Evolutionary conservation across 1,140 invertebrate genomes (phyloP).

Genomic region (Battus philenor): DNA sequence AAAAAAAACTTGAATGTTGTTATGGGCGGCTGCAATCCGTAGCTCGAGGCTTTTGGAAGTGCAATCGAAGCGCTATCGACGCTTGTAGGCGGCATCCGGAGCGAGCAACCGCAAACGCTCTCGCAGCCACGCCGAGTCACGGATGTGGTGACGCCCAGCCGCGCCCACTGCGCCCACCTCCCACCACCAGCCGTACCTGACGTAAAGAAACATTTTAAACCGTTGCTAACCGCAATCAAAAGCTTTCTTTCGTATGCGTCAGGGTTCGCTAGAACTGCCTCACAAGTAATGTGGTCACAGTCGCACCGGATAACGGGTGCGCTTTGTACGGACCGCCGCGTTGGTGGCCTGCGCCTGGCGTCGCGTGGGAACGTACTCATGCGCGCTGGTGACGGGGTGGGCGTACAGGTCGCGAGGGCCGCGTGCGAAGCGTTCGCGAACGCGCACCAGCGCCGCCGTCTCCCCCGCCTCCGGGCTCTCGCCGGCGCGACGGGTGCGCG

Average conservation of each 20-base stretch:
- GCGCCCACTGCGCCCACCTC: slow-evolving; percentile 9
- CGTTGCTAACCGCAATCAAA: too few species aligned
- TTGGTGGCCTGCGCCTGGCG: too few species aligned
- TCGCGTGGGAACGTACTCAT: slow-evolving; percentile 23
- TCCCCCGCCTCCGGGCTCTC: slow-evolving; percentile 15
- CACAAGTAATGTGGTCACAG: too few species aligned
- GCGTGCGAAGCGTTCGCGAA: slow-evolving; percentile 20
- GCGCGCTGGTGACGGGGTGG: slow-evolving; percentile 24
- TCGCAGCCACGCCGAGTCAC: slow-evolving; percentile 43
- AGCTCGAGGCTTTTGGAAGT: too few species aligned
- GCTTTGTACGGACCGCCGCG: too few species aligned
- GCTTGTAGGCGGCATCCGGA: slow-evolving; percentile 11
- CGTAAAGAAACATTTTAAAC: too few species aligned
- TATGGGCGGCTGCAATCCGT: too few species aligned
- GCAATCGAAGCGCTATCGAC: background rate
- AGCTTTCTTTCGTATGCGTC: too few species aligned
- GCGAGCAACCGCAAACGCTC: slow-evolving; percentile 19
- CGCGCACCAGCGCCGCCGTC: slow-evolving; percentile 17
- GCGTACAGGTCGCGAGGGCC: slow-evolving; percentile 27
- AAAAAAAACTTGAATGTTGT: too few species aligned
- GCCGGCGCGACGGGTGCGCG: background rate
- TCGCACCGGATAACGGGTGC: too few species aligned
- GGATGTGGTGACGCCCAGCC: slow-evolving; percentile 36
- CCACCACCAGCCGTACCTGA: slow-evolving; percentile 52
- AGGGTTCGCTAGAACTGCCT: too few species aligned